Evolutionary conservation across 2,888 invertebrate genomes (phyloP).

Genomic region (Drosophila colorata): DNA sequence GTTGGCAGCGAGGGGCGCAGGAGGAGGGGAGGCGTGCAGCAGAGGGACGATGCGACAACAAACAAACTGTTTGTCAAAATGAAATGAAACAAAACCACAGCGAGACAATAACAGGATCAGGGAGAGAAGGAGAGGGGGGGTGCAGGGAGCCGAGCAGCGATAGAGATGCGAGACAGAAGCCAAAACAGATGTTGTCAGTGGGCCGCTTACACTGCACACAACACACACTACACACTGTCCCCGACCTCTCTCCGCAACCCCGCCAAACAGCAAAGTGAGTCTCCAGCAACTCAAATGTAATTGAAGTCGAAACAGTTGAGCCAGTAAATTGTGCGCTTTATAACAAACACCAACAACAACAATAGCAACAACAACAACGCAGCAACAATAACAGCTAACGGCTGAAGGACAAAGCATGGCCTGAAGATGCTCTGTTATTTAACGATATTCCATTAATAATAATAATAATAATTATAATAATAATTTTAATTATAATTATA

Average conservation of each 20-base stretch:
- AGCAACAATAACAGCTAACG: slow-evolving; percentile 8
- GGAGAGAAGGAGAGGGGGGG: no score
- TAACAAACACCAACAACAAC: slow-evolving; percentile 42
- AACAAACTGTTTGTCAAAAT: slow-evolving; percentile 51
- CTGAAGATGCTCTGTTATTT: not conserved
- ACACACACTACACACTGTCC: not conserved
- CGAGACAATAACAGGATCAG: slow-evolving; percentile 2
- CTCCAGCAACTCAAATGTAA: slow-evolving; percentile 52
- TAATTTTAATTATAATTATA: not conserved
- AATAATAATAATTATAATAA: not conserved
- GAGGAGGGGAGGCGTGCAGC: fast-evolving
- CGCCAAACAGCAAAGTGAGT: slow-evolving; percentile 8
- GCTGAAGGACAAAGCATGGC: not conserved
- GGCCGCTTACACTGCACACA: slow-evolving; percentile 4
- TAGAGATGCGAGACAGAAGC: slow-evolving; percentile 2
- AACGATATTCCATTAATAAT: not conserved
- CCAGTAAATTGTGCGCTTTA: slow-evolving; percentile 65
- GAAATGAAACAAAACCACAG: slow-evolving; percentile 39
- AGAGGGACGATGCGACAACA: slow-evolving; percentile 17
- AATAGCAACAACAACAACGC: slow-evolving; percentile 22
- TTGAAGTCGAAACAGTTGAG: slow-evolving; percentile 72
- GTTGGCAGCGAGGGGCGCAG: not conserved
- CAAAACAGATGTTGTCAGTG: slow-evolving; percentile 33
- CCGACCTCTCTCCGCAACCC: not conserved
- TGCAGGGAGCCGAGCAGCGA: not conserved